Evolutionary conservation across 2,113 vertebrate species (phyloP), one percentile per base, ranked within the genome.

Genomic region (Pantherophis guttatus): DNA sequence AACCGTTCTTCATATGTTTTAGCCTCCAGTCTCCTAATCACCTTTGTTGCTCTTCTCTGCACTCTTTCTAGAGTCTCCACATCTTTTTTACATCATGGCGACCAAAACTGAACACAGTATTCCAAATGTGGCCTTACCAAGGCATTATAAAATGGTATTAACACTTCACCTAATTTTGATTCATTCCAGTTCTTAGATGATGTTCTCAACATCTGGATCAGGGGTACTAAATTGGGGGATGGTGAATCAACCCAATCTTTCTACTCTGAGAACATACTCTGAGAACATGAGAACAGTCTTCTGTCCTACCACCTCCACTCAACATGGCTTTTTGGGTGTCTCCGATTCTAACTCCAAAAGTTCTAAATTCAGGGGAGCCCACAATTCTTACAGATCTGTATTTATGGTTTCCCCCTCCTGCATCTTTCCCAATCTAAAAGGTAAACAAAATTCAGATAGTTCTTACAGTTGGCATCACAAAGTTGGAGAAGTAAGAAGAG

Each of bases 401-500:
- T 88, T 44, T 7, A 88, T 9, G 26, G 52, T 5, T 55, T 65
- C 24, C 44, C 44, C 33, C 29, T 17, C n/a, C 65, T 2, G 55
- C 26, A 7, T 21, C 11, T 26, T 58, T 44, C 6, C 24, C 15
- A 15, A 57, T 19, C 24, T n/a, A 85, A 33, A 33, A 53, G 44
- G 29, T 8, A 21, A 91, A 91, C 12, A 10, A 54, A 86, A 65
- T 48, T 29, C 26, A 57, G 10, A 75, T 21, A 19, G 81, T 59
- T 90, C 57, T 92, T 87, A 52, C 62, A 13, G 33, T 92, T 81
- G n/a, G 70, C 54, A 17, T n/a, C 48, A 19, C 92, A 70, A 53
- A 87, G 65, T 91, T 88, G 86, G 59, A 94, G 86, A 26, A 52
- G 26, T 33, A 92, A 86, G 90, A 24, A 92, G 39, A 93, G 0